Conservation (phyloP, 2,888 invertebrate genomes). For the Allacma fusca region DNA sequence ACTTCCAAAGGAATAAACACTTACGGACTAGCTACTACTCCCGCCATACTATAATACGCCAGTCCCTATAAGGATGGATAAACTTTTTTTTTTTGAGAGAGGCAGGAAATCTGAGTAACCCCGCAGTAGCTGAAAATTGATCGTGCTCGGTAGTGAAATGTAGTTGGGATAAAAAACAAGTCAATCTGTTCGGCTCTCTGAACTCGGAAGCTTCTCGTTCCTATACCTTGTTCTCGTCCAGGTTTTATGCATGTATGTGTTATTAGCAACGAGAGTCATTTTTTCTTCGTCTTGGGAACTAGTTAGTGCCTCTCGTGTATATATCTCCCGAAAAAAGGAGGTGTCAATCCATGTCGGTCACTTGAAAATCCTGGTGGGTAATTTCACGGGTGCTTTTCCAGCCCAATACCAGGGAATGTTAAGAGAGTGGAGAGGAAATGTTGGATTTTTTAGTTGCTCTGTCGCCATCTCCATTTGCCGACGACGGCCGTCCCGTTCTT, state of each 20-base stretch:
- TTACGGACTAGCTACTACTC: too few species aligned
- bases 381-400: conserved; percentile 14
- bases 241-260: too few species aligned
- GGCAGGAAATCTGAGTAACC: too few species aligned
- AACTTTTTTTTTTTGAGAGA: too few species aligned
- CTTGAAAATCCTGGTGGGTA: conserved; percentile 20
- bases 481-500: neutral
- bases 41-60: too few species aligned
- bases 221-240: neutral
- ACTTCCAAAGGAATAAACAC: too few species aligned
- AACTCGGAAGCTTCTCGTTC: neutral
- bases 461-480: conserved; percentile 13
- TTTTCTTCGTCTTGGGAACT: neutral
- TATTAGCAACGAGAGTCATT: too few species aligned
- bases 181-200: neutral
- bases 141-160: neutral
- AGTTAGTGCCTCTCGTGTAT: neutral
- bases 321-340: conserved; percentile 35
- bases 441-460: neutral
- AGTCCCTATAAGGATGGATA: too few species aligned
- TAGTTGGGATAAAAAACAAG: neutral
- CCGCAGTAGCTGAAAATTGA: neutral
- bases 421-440: neutral
- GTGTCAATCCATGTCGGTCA: conserved; percentile 42
- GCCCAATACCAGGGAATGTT: neutral